A percentile compares a stretch with the other conserved stretches of the same genome.
phyloP scores from a whole-genome alignment of 2,888 invertebrate genomes.

The Cacoxenus indagator region DNA sequence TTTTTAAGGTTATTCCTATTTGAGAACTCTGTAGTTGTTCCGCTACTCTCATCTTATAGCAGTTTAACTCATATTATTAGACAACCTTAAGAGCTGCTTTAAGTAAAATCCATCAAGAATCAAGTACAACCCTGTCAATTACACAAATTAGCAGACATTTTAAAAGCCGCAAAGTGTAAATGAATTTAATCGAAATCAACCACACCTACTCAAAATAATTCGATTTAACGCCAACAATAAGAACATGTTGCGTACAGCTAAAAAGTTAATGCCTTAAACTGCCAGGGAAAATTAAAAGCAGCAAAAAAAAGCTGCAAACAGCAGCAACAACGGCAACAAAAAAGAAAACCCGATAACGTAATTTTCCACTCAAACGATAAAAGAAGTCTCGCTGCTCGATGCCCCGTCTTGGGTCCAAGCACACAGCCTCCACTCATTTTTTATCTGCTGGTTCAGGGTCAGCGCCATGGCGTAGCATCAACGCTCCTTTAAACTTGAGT shows the following conservation, averaged over 20 bases:
- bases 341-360: constrained; percentile 49
- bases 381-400: constrained; percentile 35
- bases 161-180: no score
- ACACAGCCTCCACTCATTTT: background rate
- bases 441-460: background rate
- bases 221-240: background rate
- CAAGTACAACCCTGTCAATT: no score
- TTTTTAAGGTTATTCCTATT: no score
- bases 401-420: background rate
- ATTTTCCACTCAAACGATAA: constrained; percentile 62
- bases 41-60: no score
- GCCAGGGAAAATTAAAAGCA: background rate
- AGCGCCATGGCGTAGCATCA: background rate
- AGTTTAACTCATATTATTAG: no score
- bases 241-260: background rate
- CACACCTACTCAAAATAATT: background rate
- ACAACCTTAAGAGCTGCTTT: no score
- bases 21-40: no score
- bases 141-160: no score
- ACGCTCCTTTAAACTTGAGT: constrained; percentile 22
- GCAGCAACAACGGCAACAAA: background rate
- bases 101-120: no score
- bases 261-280: background rate
- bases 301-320: background rate
- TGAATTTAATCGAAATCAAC: background rate